Conservation (phyloP, 1,140 invertebrate species). For the Zelostemma sp. region DNA sequence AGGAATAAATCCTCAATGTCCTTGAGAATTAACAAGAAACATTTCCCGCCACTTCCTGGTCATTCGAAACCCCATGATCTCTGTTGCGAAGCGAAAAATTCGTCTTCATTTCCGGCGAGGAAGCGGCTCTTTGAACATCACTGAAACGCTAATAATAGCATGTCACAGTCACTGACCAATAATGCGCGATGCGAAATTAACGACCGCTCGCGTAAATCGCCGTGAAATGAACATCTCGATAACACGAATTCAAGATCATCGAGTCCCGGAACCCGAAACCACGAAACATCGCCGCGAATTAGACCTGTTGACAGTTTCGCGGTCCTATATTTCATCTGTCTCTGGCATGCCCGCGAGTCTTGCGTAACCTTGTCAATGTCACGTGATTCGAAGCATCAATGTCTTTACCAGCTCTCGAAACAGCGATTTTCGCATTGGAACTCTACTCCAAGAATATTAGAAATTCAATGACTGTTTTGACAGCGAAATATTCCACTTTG, state of each 20-base stretch:
- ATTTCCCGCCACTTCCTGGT: too few relatives aligned
- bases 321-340: slow-evolving; percentile 11
- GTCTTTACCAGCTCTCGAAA: not conserved
- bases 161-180: not conserved
- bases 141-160: not conserved
- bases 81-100: too few relatives aligned
- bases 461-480: too few relatives aligned
- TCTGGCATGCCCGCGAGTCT: slow-evolving; percentile 27
- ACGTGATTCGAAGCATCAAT: slow-evolving; percentile 14
- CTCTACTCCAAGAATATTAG: too few relatives aligned
- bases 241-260: too few relatives aligned
- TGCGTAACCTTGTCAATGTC: slow-evolving; percentile 30
- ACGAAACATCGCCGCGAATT: slow-evolving; percentile 10
- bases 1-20: too few relatives aligned
- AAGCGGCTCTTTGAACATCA: not conserved
- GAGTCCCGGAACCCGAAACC: too few relatives aligned
- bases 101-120: not conserved
- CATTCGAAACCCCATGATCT: too few relatives aligned
- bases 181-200: not conserved
- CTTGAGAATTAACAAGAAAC: too few relatives aligned
- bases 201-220: not conserved
- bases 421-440: too few relatives aligned
- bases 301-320: slow-evolving; percentile 35
- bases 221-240: too few relatives aligned
- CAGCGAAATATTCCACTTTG: too few relatives aligned